These are phyloP conservation scores for Odontothrips loti DNA, from an alignment of 2,888 invertebrate species.

Conservation along the genomic window DNA sequence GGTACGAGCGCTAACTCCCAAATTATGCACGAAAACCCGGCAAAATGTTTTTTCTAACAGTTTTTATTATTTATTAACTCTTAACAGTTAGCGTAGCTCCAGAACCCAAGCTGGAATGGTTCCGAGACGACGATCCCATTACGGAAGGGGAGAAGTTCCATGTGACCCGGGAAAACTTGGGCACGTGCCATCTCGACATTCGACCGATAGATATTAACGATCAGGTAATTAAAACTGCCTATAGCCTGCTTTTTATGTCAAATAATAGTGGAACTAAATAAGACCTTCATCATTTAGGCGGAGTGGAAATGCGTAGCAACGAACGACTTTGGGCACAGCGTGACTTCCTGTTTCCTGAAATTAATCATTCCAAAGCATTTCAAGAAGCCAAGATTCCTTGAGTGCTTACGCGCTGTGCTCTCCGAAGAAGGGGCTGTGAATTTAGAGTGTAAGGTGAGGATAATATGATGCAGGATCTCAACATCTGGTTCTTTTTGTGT, in stretches of 20 bases:
- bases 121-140: conserved; percentile 75
- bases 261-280: background rate
- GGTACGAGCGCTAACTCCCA: too few relatives aligned
- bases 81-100: conserved; percentile 68
- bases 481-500: too few relatives aligned
- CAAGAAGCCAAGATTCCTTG: conserved; percentile 81
- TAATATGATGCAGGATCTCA: too few relatives aligned
- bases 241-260: background rate
- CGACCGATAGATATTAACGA: conserved; percentile 72
- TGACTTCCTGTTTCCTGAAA: conserved; percentile 81
- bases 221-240: conserved; percentile 50
- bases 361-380: conserved; percentile 81
- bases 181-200: conserved; percentile 68
- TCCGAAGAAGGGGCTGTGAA: conserved; percentile 88
- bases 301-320: conserved; percentile 90
- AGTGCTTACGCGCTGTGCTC: conserved; percentile 76
- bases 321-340: conserved; percentile 84
- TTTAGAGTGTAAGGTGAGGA: conserved; percentile 70
- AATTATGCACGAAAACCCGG: too few relatives aligned
- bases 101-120: conserved; percentile 80
- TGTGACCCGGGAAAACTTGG: conserved; percentile 63
- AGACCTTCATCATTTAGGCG: conserved; percentile 50
- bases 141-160: conserved; percentile 63
- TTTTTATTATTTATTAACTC: conserved; percentile 37
- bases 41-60: background rate